A percentile compares a stretch with the other conserved stretches of the same genome.
phyloP scores from a whole-genome alignment of 23 tunicate species.

The Trididemnum nubilum region DNA sequence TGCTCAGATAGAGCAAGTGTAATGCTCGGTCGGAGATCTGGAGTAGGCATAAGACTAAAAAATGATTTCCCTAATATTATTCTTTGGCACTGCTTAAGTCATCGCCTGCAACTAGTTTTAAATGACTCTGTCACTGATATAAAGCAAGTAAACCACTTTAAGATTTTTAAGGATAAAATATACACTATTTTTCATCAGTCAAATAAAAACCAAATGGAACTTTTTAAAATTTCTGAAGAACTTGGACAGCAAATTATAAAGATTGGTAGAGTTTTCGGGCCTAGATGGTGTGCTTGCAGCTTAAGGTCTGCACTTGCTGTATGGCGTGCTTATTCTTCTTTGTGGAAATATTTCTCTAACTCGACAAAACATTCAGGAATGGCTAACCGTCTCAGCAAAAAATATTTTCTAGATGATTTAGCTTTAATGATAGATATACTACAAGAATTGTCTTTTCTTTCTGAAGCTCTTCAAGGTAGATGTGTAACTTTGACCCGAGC shows the following conservation, averaged over 20 bases:
- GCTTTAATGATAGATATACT: conserved; percentile 53
- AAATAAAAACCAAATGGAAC: conserved; percentile 45
- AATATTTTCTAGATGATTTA: conserved; percentile 47
- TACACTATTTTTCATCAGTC: conserved; percentile 39
- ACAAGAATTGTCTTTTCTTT: conserved; percentile 50
- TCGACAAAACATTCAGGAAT: conserved; percentile 39
- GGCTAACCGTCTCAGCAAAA: conserved; percentile 44
- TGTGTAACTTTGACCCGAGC: too few relatives aligned
- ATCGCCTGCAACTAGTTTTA: conserved; percentile 43
- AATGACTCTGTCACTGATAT: conserved; percentile 42
- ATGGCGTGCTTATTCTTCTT: conserved; percentile 45
- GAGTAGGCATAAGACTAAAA: conserved; percentile 46
- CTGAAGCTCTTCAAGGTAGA: conserved; percentile 52
- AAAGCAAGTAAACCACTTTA: conserved; percentile 48
- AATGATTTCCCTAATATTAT: conserved; percentile 46
- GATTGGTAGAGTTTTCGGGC: conserved; percentile 54
- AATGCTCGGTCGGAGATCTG: conserved; percentile 50
- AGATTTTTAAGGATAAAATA: conserved; percentile 40
- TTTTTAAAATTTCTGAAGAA: conserved; percentile 47
- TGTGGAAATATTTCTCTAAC: conserved; percentile 47
- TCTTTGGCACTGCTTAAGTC: conserved; percentile 54
- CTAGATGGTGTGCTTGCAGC: conserved; percentile 52
- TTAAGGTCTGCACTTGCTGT: conserved; percentile 49
- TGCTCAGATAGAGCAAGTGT: conserved; percentile 65
- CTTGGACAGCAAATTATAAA: conserved; percentile 46